Evolutionary conservation across 2,888 invertebrate genomes (phyloP).

Genomic region (Laothoe populi): DNA sequence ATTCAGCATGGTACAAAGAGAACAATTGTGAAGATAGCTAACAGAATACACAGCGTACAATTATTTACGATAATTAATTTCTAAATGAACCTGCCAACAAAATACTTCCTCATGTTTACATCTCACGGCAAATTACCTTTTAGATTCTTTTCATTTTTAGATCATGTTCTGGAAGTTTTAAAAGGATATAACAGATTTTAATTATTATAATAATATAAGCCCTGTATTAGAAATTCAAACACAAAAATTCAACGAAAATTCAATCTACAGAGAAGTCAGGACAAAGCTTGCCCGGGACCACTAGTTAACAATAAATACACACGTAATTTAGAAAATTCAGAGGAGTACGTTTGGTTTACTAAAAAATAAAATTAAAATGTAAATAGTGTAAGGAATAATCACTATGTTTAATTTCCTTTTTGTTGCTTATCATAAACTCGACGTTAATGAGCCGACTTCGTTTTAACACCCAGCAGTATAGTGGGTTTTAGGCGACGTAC

Average conservation of each 20-base stretch:
- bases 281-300: too few relatives aligned
- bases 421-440: constrained; percentile 12
- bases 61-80: constrained; percentile 1
- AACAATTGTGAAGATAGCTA: not conserved
- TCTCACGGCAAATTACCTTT: not conserved
- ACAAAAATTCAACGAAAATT: too few relatives aligned
- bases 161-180: not conserved
- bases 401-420: constrained; percentile 7
- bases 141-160: not conserved
- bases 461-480: not conserved
- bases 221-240: too few relatives aligned
- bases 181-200: not conserved
- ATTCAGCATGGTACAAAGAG: not conserved
- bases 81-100: constrained; percentile 1
- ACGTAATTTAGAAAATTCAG: too few relatives aligned
- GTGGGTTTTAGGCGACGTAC: not conserved
- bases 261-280: too few relatives aligned
- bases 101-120: constrained; percentile 1
- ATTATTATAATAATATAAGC: not conserved
- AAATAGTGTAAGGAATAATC: not conserved
- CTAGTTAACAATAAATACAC: too few relatives aligned
- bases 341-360: not conserved
- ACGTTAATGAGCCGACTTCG: constrained; percentile 11
- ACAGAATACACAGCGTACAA: not conserved
- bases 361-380: not conserved